Evolutionary conservation across 2,113 vertebrate species (phyloP).

Genomic region (Corvus cornix): DNA sequence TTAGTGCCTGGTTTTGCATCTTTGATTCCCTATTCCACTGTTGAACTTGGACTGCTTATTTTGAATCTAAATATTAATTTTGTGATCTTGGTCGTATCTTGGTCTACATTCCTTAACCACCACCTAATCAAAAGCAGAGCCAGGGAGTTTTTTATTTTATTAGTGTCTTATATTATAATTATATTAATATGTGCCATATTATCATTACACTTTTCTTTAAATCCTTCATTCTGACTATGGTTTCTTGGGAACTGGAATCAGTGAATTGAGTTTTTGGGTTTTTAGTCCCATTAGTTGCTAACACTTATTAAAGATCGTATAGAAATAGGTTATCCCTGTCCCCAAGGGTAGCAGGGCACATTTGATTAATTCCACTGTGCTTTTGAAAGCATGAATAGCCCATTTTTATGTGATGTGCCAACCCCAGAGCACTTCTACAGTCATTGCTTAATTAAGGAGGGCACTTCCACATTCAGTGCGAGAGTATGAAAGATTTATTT

Average conservation of each 20-base stretch:
- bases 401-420: not conserved
- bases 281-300: not conserved
- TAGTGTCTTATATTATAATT: not conserved
- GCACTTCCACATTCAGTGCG: rapidly evolving
- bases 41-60: not conserved
- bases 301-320: not conserved
- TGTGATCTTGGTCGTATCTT: not conserved
- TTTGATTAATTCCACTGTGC: not conserved
- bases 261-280: rapidly evolving
- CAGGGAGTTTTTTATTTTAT: not conserved
- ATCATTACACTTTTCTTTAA: not conserved
- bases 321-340: not conserved
- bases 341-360: not conserved
- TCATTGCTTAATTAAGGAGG: not conserved
- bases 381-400: not conserved
- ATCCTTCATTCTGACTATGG: not conserved
- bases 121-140: not conserved
- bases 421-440: not conserved
- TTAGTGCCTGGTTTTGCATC: not conserved
- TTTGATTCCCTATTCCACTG: not conserved
- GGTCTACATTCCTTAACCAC: not conserved
- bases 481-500: not conserved
- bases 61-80: not conserved
- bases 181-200: not conserved
- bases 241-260: not conserved